Evolutionary conservation across 2,888 invertebrate species (phyloP).

Genomic region (Timema cristinae): DNA sequence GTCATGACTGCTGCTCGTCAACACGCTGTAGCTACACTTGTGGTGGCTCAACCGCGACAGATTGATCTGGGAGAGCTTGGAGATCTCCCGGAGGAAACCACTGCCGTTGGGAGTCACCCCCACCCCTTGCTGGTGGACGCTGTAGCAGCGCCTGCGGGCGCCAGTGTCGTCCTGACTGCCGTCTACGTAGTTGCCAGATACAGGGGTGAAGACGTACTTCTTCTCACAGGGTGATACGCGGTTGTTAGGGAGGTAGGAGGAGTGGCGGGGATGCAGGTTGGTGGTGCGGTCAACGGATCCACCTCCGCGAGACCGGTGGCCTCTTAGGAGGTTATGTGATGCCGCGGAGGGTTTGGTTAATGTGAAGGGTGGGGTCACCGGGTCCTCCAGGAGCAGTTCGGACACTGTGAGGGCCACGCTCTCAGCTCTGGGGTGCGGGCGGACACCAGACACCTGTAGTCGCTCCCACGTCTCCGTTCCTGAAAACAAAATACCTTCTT

Average conservation of each 20-base stretch:
- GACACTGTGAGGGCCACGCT: conserved; percentile 63
- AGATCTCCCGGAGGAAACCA: conserved; percentile 60
- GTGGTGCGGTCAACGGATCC: conserved; percentile 37
- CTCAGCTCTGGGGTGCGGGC: conserved; percentile 67
- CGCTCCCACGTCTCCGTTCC: conserved; percentile 74
- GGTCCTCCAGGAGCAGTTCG: conserved; percentile 48
- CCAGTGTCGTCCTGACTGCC: conserved; percentile 37
- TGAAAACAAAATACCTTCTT: conserved; percentile 40
- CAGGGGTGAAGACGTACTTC: conserved; percentile 47
- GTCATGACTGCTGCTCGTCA: conserved; percentile 58
- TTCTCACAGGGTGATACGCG: conserved; percentile 47
- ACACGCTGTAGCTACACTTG: conserved; percentile 67
- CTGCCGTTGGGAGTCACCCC: conserved; percentile 32
- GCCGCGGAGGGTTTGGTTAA: conserved; percentile 7
- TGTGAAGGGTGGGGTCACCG: conserved; percentile 16
- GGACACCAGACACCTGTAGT: conserved; percentile 55
- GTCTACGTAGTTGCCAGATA: conserved; percentile 47
- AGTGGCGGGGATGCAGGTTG: conserved; percentile 41
- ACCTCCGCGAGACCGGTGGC: conserved; percentile 39
- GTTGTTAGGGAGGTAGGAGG: conserved; percentile 43
- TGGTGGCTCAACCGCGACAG: conserved; percentile 57
- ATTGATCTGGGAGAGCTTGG: conserved; percentile 67
- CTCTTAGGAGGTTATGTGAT: conserved; percentile 17
- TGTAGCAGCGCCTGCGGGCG: conserved; percentile 14
- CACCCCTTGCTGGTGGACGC: conserved; percentile 10